Evolutionary conservation across 2,888 invertebrate genomes (phyloP).

Genomic region (Eupithecia tripunctaria): DNA sequence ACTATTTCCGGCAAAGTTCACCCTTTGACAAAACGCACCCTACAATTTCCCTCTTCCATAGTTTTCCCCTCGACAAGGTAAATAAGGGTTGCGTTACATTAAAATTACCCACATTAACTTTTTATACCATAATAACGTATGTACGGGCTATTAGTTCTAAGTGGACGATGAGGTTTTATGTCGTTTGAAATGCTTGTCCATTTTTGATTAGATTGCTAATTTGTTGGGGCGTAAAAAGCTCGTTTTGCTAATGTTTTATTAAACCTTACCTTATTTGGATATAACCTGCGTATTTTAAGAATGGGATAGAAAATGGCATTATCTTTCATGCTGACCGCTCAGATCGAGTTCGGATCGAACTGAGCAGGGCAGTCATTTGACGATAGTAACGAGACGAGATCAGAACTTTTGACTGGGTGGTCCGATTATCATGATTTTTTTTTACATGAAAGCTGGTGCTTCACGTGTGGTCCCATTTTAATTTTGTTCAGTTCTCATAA

Average conservation of each 20-base stretch:
- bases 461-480: too few species aligned
- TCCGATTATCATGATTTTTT: too few species aligned
- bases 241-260: neutral
- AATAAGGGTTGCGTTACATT: slow-evolving; percentile 30
- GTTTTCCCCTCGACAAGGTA: slow-evolving; percentile 35
- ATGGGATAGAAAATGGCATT: neutral
- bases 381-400: too few species aligned
- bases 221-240: slow-evolving; percentile 16
- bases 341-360: too few species aligned
- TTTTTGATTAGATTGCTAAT: slow-evolving; percentile 26
- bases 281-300: neutral
- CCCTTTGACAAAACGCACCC: slow-evolving; percentile 30
- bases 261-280: too few species aligned
- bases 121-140: slow-evolving; percentile 32
- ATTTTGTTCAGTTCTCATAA: too few species aligned
- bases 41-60: slow-evolving; percentile 37
- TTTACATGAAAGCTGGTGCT: too few species aligned
- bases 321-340: neutral
- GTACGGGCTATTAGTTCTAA: slow-evolving; percentile 30
- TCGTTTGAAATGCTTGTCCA: slow-evolving; percentile 18
- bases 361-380: too few species aligned
- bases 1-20: slow-evolving; percentile 18
- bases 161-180: slow-evolving; percentile 23
- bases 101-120: slow-evolving; percentile 33
- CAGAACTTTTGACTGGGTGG: too few species aligned